Evolutionary conservation across 2,888 invertebrate species (phyloP), one percentile per base, ranked within the genome.

Genomic region (Agrilus biguttatus): DNA sequence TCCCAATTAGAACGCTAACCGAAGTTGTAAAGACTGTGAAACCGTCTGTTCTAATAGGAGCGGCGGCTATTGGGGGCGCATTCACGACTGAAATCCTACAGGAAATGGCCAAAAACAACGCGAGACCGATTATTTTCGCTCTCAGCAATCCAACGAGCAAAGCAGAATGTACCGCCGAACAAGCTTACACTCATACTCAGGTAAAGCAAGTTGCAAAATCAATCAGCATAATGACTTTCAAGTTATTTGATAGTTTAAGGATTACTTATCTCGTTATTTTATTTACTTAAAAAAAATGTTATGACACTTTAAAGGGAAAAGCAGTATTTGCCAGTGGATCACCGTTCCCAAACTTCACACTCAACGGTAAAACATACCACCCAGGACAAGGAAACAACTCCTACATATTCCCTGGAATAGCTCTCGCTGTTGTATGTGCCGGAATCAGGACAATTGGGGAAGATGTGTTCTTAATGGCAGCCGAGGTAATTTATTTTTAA

Each of bases 121-220:
- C 82, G 17, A 73, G 74, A 42, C 98, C 98, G 2, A 81, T 99
- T 48, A 89, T 98, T 55, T 98, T 98, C 67, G 97, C 98, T 10
- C 76, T 98, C 38, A 96, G 96, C 62, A 98, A 98, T 73, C 98
- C 98, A 42, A 99, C 98, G 42, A 80, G 80, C 66, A 95, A 95
- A 71, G 93, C 98, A 0, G 98, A 98, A 69, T 98, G 98, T 63
- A 97, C 98, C n/a, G 98, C 98, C n/a, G 90, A 93, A 65, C 78
- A 91, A 56, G 97, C 96, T 4, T 98, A 96, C 68, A 75, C 66
- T 35, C 68, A 82, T 58, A 93, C 96, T 1, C 78, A 89, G 49
- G 91, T 89, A 59, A 66, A 70, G 7, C 8, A 28, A 10, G 10
- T 23, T 8, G 23, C 39, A 13, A 33, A 12, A 23, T 36, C 17